Evolutionary conservation across 2,797 vertebrate species (phyloP).

Genomic region (Ambastaia sidthimunki): DNA sequence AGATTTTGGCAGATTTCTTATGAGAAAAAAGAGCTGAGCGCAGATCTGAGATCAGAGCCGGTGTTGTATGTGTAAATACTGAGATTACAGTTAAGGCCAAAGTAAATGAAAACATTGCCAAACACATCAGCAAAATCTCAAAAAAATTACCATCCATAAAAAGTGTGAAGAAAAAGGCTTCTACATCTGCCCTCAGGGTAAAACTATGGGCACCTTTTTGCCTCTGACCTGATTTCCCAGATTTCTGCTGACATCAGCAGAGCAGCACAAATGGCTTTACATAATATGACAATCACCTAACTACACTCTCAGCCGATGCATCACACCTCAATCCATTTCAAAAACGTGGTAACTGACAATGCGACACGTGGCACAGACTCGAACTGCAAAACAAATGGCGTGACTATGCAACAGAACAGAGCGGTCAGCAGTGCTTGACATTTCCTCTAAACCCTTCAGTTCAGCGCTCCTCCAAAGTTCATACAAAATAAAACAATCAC

Average conservation of each 20-base stretch:
- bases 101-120: slow-evolving; percentile 81
- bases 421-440: slow-evolving; percentile 38
- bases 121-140: slow-evolving; percentile 69
- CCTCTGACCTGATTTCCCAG: slow-evolving; percentile 17
- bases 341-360: slow-evolving; percentile 53
- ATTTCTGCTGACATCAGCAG: slow-evolving; percentile 13
- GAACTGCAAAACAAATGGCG: slow-evolving; percentile 50
- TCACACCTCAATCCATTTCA: slow-evolving; percentile 38
- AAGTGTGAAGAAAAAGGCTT: slow-evolving; percentile 15
- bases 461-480: slow-evolving; percentile 71
- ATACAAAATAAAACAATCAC: slow-evolving; percentile 52
- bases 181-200: slow-evolving; percentile 16
- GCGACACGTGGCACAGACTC: slow-evolving; percentile 64
- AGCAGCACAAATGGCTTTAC: slow-evolving; percentile 33
- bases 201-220: slow-evolving; percentile 35
- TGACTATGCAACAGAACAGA: slow-evolving; percentile 72
- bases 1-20: background rate
- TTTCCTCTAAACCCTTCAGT: slow-evolving; percentile 66
- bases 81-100: slow-evolving; percentile 88
- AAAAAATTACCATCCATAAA: slow-evolving; percentile 54
- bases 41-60: too few species aligned
- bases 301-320: slow-evolving; percentile 39
- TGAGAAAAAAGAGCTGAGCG: too few species aligned
- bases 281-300: background rate
- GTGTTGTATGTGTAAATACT: slow-evolving; percentile 22